phyloP scores from a whole-genome alignment of 2,888 invertebrate species.

The Drosophila macrothrix region DNA sequence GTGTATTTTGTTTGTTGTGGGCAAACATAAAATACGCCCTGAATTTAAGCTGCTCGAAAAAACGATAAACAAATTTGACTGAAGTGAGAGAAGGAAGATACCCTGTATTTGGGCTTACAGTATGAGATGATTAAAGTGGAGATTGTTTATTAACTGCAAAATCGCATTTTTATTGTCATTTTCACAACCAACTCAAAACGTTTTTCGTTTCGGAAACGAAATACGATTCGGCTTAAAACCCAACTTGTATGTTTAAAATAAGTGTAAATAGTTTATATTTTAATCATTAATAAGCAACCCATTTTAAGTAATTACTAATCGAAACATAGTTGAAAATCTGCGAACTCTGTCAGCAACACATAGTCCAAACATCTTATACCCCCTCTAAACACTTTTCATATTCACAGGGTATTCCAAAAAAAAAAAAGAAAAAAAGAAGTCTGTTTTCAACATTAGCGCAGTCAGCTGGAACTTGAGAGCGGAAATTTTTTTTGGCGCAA shows the following conservation, averaged over 20 bases:
- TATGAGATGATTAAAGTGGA: neutral
- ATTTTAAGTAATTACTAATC: neutral
- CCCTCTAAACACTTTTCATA: too few species aligned
- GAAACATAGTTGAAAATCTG: neutral
- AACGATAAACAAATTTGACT: neutral
- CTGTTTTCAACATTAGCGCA: constrained; percentile 61
- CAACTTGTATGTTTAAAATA: too few species aligned
- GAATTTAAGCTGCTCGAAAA: neutral
- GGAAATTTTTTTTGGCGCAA: constrained; percentile 61
- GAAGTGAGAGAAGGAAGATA: neutral
- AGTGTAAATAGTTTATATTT: neutral
- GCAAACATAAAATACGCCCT: constrained; percentile 4
- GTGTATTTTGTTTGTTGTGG: constrained; percentile 1
- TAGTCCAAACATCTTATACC: neutral
- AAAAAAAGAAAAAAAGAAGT: neutral
- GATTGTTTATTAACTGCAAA: neutral
- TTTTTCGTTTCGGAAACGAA: neutral
- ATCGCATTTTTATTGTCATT: neutral
- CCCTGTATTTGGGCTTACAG: neutral
- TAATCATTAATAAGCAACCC: neutral
- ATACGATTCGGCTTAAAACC: neutral
- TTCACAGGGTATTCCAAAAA: constrained; percentile 20
- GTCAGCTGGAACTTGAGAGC: constrained; percentile 68
- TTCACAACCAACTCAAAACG: neutral
- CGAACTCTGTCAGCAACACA: neutral